Base-by-base conservation (phyloP, 2,113 vertebrate species). In the Hemibagrus wyckioides region DNA sequence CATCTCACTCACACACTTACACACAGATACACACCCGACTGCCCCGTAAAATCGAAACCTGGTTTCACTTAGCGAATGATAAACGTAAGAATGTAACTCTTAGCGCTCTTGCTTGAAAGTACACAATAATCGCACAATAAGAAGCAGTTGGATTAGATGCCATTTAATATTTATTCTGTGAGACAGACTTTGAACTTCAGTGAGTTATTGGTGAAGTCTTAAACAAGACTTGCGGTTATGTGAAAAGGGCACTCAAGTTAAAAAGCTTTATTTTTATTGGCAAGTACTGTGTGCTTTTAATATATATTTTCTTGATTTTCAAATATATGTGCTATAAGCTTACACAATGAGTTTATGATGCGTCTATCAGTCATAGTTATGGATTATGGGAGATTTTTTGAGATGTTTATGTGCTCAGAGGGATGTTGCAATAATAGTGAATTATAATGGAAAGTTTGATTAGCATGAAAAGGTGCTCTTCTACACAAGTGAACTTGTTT, bases 201-300 rank as follows among this genome's bases (percentile, higher is more conserved):
- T 82, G 61, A 36, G 86, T 89, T 87, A 89, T 87, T 87, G 85
- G 80, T 4, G 63, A 87, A 87, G 82, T 83, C 75, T 87, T 89
- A 89, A 85, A 89, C 89, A 82, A 85, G 86, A 87, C 83, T 73
- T 48, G 69, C 57, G 33, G 30, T 80, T 50, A 63, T 77, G 83
- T 19, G 33, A 85, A 71, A 82, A 82, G 57, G 77, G 59, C 73
- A 82, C 52, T 57, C 73, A 75, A 84, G 84, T 87, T n/a, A 77
- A 79, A 79, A 54, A 2, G 6, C 15, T 54, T 52, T 52, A 30
- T 76, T 52, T 79, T 52, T 52, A 52, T 19, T 52, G n/a, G n/a
- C 52, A 14, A 19, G 7, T 30, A 25, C 30, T 77, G 50, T 76
- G 50, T 41, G n/a, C 65, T n/a, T 28, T 48, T 6, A 50, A 36